Base-by-base conservation (phyloP, 2,113 vertebrate species). In the Emydocephalus ijimae region DNA sequence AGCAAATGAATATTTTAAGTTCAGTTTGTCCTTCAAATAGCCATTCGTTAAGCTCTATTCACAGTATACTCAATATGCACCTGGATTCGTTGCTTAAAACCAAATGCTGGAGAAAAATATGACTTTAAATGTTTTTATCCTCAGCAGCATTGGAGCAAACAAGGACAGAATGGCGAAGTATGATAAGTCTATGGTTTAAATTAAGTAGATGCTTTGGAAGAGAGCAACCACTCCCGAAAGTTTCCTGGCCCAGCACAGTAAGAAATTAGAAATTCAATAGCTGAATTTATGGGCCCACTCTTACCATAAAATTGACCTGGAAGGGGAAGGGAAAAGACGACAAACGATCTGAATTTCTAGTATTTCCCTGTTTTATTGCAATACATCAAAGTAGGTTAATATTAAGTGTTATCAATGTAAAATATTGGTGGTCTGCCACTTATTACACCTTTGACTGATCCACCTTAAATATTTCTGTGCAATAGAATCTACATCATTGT, bases 401-500 rank as follows among this genome's bases (percentile, higher is more conserved):
- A 98, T 98, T 98, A 97, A 97, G 98, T 98, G 98, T 98, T 98
- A 97, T 97, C 98, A 98, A 98, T 98, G 96, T 97, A 97, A 98
- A 98, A 97, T 98, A 97, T 94, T 98, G 98, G 98, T 95, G 98
- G 97, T 96, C 97, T 97, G 96, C 98, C 98, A 95, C 98, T 98
- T 96, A 95, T 97, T 97, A 98, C 97, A 98, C 97, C 97, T 97
- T 97, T 98, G 97, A 98, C 98, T 97, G 96, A 97, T 97, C 98
- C 98, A 98, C 98, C 98, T 99, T 99, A 99, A 99, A 99, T 99
- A 99, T 98, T 98, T 98, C 98, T 99, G 99, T 99, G 99, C 98
- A 99, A 98, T 98, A 98, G 98, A 98, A 98, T 98, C 98, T 98
- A 98, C 98, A 98, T 98, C 98, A 97, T 98, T 98, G 96, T 97